Evolutionary conservation across 2,797 vertebrate genomes (phyloP).

Genomic region (Syngnathus acus): DNA sequence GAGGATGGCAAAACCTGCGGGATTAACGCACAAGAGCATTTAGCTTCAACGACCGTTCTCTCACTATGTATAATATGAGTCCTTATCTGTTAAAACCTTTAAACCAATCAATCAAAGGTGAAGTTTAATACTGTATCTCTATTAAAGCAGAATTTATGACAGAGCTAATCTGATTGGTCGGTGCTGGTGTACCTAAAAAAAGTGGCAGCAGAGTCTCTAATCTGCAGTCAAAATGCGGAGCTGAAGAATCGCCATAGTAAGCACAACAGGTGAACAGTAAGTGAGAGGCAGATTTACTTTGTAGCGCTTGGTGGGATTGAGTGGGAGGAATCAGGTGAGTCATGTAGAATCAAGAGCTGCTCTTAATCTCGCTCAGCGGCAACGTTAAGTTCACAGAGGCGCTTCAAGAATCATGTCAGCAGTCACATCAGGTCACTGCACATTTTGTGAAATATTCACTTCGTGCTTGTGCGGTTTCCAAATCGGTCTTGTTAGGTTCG

Average conservation of each 20-base stretch:
- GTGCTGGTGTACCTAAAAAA: background rate
- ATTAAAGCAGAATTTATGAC: no score
- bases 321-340: constrained; percentile 33
- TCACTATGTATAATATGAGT: no score
- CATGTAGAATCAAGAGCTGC: constrained; percentile 44
- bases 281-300: constrained; percentile 13
- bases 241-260: constrained; percentile 24
- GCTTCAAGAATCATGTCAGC: constrained; percentile 27
- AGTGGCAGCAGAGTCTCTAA: constrained; percentile 11
- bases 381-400: constrained; percentile 17
- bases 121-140: background rate
- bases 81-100: no score
- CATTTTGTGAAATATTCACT: background rate
- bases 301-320: constrained; percentile 14
- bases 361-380: constrained; percentile 20
- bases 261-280: constrained; percentile 16
- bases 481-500: no score
- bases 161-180: no score
- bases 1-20: constrained; percentile 88
- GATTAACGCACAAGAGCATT: background rate
- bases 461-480: background rate
- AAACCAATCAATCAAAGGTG: background rate
- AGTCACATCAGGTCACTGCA: constrained; percentile 11
- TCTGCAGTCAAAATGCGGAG: constrained; percentile 19
- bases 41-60: no score